Conservation (phyloP, 2,888 invertebrate genomes). For the Hemithea aestivaria region DNA sequence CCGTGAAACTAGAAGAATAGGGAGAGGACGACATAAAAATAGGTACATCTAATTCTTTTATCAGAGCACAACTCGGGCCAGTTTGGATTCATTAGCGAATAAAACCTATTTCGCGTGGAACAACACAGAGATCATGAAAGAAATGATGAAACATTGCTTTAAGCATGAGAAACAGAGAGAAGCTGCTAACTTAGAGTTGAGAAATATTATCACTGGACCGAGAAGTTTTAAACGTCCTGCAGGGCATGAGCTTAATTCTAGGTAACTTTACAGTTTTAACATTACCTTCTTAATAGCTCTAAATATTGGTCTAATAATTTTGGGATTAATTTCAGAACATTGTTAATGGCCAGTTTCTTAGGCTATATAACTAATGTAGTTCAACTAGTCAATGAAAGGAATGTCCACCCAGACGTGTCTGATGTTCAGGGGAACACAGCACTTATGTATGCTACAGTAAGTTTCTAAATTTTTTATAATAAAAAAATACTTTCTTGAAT, state of each 20-base stretch:
- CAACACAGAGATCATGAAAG: slow-evolving; percentile 57
- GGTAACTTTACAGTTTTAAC: slow-evolving; percentile 39
- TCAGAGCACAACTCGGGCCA: slow-evolving; percentile 12
- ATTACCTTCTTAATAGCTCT: too few relatives aligned
- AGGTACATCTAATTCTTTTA: too few relatives aligned
- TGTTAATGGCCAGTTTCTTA: slow-evolving; percentile 59
- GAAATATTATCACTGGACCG: slow-evolving; percentile 44
- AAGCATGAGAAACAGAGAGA: slow-evolving; percentile 56
- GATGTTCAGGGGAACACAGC: slow-evolving; percentile 76
- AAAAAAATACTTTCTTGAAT: too few relatives aligned
- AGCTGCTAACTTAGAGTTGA: slow-evolving; percentile 31
- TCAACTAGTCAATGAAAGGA: slow-evolving; percentile 51
- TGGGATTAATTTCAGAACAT: slow-evolving; percentile 37
- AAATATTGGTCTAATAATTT: too few relatives aligned
- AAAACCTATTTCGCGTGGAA: slow-evolving; percentile 68
- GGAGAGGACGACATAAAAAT: too few relatives aligned
- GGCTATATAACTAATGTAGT: slow-evolving; percentile 49
- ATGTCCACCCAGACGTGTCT: slow-evolving; percentile 68
- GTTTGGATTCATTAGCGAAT: slow-evolving; percentile 14
- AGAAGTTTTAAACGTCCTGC: slow-evolving; percentile 50
- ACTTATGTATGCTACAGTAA: slow-evolving; percentile 74
- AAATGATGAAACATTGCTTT: slow-evolving; percentile 74
- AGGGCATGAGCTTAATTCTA: slow-evolving; percentile 54
- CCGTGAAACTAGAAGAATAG: too few relatives aligned
- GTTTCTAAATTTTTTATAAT: too few relatives aligned